Evolutionary conservation across 2,888 invertebrate genomes (phyloP), one percentile per base, ranked within the genome.

Genomic region (Ellobium chinense): DNA sequence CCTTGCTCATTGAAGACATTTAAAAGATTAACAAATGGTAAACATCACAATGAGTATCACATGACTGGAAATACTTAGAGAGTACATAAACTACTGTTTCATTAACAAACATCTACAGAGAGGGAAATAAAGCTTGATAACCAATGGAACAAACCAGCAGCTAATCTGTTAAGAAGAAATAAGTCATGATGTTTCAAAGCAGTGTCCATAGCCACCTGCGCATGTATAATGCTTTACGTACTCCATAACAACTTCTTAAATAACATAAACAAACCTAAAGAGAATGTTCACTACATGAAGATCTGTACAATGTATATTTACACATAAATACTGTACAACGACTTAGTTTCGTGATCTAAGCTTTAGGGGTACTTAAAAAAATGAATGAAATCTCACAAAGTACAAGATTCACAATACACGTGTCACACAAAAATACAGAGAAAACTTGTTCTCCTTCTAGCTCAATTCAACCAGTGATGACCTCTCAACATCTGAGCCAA

Each of bases 41-140:
- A 65, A 65, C 77, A 77, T 77, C 77, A 78, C 77, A 78, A 60
- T 56, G 34, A 78, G 29, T 78, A 78, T 78, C 77, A 78, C 77
- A 78, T 69, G 69, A 69, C 74, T 58, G 31, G 37, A 65, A 65
- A 75, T 65, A 75, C 63, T 65, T 74, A 39, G 39, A 75, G 14
- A 74, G 46, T 62, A 72, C 56, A 54, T 14, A 74, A 65, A 74
- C 63, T 74, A 4, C 18, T 74, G 21, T 7, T 27, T 39, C 74
- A 74, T 74, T 21, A 62, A 74, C 21, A 63, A 74, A 21, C 9
- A 39, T 37, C 34, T 63, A 29, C 31, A 56, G 34, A 24, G 36
- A 36, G 24, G 21, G 14, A 9, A 70, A 72, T 27, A 65, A 65
- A 65, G 65, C 65, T 65, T 31, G 29, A 29, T 65, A 7, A 65